Base-by-base conservation (phyloP, 1,140 invertebrate genomes). In the Drosophila quadrilineata region DNA sequence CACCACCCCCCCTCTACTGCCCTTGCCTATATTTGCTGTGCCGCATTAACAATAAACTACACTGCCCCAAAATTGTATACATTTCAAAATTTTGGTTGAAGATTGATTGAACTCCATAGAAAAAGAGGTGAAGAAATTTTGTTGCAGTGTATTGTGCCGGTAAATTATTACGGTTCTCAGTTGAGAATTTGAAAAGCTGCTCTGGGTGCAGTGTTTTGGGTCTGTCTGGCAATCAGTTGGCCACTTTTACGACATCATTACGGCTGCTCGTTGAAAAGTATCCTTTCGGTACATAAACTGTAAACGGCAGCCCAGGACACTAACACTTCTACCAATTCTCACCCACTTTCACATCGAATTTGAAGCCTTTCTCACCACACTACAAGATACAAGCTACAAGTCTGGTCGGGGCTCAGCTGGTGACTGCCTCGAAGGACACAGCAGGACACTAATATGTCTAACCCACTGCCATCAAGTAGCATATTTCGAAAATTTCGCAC, bases 381-480 rank as follows among this genome's bases (percentile, higher is more conserved):
- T n/a, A n/a, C n/a, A n/a, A n/a, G n/a, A n/a, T n/a, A n/a, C n/a
- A n/a, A n/a, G n/a, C n/a, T n/a, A n/a, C n/a, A 50, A 26, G n/a
- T 46, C 60, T 41, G 19, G 12, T 72, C 76, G 41, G 41, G 6
- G 3, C 22, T 3, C 41, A 45, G 41, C 41, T 28, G 26, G 41
- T 45, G 41, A 14, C 12, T 28, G 22, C 6, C 28, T 45, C 26
- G 28, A 3, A 8, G 12, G 22, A 67, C 74, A 68, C 74, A 76
- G 73, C 73, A 71, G 58, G 73, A 43, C 52, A 40, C 62, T 76
- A 71, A 54, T 71, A 63, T 36, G n/a, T 28, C n/a, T 29, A 41
- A 52, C 40, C 38, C 22, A 22, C 26, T 3, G 26, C 1, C 26
- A 5, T 12, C 31, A 14, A 4, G 6, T 24, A 31, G 46, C 22